A percentile compares a stretch with the other conserved stretches of the same genome.
Conservation (phyloP, 2,888 invertebrate species). For the Acanthococcus lagerstroemiae region DNA sequence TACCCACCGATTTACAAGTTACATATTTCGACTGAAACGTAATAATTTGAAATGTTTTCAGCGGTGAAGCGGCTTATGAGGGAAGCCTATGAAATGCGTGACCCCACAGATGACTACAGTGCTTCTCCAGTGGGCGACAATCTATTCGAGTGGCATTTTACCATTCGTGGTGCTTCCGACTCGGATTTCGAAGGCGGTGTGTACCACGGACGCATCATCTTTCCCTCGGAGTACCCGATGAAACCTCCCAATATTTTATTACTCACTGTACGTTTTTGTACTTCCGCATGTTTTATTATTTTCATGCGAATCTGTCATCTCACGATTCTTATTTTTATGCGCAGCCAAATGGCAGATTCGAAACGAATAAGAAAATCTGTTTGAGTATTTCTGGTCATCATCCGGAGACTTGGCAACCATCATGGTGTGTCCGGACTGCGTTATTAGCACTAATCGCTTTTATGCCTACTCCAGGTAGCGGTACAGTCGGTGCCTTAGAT, state of each 20-base stretch:
- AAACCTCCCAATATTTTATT: slow-evolving; percentile 92
- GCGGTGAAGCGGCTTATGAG: slow-evolving; percentile 89
- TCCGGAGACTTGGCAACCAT: slow-evolving; percentile 97
- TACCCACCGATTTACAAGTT: no score
- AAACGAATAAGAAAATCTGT: slow-evolving; percentile 87
- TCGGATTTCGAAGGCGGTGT: slow-evolving; percentile 83
- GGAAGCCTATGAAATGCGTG: slow-evolving; percentile 75
- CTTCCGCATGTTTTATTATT: neutral
- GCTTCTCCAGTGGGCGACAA: slow-evolving; percentile 89
- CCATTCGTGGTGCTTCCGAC: slow-evolving; percentile 76
- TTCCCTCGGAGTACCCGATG: slow-evolving; percentile 94
- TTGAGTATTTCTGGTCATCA: slow-evolving; percentile 90
- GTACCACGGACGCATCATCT: slow-evolving; percentile 82
- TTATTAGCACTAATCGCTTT: slow-evolving; percentile 85
- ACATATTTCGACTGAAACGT: no score
- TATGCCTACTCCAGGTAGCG: slow-evolving; percentile 82
- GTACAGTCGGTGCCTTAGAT: slow-evolving; percentile 84
- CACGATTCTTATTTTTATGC: slow-evolving; percentile 29
- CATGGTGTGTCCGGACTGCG: slow-evolving; percentile 91
- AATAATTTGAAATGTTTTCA: no score
- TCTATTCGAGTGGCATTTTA: slow-evolving; percentile 96
- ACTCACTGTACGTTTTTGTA: slow-evolving; percentile 56
- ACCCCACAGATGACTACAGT: slow-evolving; percentile 79
- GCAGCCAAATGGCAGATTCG: slow-evolving; percentile 87
- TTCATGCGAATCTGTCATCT: neutral